Base-by-base conservation (phyloP, 92 coral and sea anemone species). In the Porites rus region DNA sequence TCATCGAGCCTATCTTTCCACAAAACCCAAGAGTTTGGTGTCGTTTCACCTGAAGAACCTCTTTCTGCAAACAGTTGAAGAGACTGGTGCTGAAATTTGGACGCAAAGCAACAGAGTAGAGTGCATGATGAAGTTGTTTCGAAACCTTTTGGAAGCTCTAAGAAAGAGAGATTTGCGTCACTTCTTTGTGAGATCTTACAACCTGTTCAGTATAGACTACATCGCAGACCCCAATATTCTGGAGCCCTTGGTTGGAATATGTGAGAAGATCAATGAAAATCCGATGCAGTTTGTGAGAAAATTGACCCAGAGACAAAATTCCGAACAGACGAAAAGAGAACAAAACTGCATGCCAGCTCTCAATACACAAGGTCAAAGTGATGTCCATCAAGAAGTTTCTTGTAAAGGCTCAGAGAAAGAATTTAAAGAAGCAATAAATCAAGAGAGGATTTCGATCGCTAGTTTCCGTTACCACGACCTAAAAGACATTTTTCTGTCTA, bases 1-100 rank as follows among this genome's bases (percentile, higher is more conserved):
- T 62, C 84, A 92, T 78, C 86, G 82, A n/a, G 85, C 88, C 3
- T 76, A 66, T 66, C 85, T 82, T 80, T 53, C 61, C 54, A 79
- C 80, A 13, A 68, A 87, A 43, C 90, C 73, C 21, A 82, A 89
- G 76, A 84, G 89, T 13, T 62, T 93, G 78, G 72, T 80, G 53
- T 76, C 96, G 6, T 95, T 88, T 76, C 91, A 91, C 63, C 76
- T 95, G 76, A 95, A 95, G 85, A 93, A 92, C 50, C 66, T 95
- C 0, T 60, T 88, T n/a, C 62, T 93, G 50, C 90, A 94, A 92
- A 73, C 96, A 25, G 53, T 83, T 19, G 92, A 92, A 71, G 90
- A 92, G 78, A 84, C 90, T 24, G 85, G 80, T 46, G 20, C 77
- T 14, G 94, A 88, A 63, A 60, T 78, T 69, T 95, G 98, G 98